These are phyloP conservation scores for Platichthys stellatus DNA, from an alignment of 2,113 vertebrate genomes.

Conservation along the genomic window DNA sequence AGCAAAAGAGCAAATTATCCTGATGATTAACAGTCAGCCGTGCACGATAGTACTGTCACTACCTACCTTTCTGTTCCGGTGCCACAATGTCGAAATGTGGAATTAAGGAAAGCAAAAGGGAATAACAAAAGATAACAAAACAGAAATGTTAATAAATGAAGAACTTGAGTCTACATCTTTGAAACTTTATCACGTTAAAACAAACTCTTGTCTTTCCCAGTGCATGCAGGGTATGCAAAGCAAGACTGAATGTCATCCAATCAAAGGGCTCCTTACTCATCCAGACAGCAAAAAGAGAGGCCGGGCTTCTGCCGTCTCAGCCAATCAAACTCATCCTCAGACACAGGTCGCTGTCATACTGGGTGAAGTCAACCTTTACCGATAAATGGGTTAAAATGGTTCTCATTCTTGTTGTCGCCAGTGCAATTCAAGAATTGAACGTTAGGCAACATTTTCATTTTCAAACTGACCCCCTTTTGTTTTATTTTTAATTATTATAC, in stretches of 20 bases:
- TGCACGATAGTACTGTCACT: rapidly evolving
- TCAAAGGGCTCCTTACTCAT: neutral
- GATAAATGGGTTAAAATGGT: neutral
- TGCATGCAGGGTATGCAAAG: constrained; percentile 40
- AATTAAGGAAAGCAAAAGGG: no score
- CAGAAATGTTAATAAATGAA: rapidly evolving
- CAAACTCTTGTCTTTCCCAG: neutral
- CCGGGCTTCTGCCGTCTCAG: neutral
- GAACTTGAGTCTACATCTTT: neutral
- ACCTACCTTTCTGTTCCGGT: constrained; percentile 8
- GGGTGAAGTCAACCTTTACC: neutral
- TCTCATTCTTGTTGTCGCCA: neutral
- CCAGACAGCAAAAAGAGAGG: neutral
- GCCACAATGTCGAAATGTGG: no score
- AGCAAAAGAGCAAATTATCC: constrained; percentile 70
- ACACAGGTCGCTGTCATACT: no score
- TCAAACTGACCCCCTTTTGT: no score
- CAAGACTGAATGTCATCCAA: neutral
- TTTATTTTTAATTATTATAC: no score
- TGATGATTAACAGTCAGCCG: rapidly evolving
- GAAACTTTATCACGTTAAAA: neutral
- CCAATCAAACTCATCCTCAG: constrained; percentile 1
- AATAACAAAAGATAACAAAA: no score
- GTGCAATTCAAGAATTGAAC: neutral
- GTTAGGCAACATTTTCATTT: neutral